A percentile compares a stretch with the other conserved stretches of the same genome.
These are phyloP conservation scores for Beris morrisii DNA, from an alignment of 2,888 invertebrate genomes.

Conservation along the genomic window DNA sequence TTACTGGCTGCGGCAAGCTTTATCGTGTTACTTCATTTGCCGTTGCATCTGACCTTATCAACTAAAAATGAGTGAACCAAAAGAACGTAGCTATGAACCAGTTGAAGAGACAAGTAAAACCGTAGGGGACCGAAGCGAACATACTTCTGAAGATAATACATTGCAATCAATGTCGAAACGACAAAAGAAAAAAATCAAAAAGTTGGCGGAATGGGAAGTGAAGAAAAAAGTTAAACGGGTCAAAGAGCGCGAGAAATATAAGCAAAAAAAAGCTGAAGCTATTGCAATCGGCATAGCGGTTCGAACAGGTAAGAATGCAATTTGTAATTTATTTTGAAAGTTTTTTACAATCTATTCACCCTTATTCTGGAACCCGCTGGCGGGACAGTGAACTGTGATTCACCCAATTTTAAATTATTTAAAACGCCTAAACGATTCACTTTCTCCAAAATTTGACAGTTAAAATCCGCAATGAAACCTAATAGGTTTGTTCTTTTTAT, in stretches of 20 bases:
- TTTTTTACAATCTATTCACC: too few species aligned
- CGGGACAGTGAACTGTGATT: too few species aligned
- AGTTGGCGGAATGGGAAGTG: slow-evolving; percentile 73
- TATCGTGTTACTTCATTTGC: too few species aligned
- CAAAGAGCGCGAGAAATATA: slow-evolving; percentile 71
- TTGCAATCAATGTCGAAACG: slow-evolving; percentile 58
- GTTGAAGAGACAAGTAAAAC: neutral
- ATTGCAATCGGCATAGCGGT: slow-evolving; percentile 70
- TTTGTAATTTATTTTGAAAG: slow-evolving; percentile 47
- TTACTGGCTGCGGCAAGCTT: too few species aligned
- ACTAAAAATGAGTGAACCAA: slow-evolving; percentile 8
- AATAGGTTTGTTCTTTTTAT: too few species aligned
- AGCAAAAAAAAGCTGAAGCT: slow-evolving; percentile 69
- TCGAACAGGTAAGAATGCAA: slow-evolving; percentile 49
- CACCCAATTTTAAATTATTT: too few species aligned
- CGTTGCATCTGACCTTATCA: too few species aligned
- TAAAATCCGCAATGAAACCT: too few species aligned
- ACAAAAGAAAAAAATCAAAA: slow-evolving; percentile 68
- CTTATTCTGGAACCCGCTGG: too few species aligned
- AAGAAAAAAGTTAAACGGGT: slow-evolving; percentile 69
- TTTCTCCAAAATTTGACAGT: too few species aligned
- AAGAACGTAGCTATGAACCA: neutral
- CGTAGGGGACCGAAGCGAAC: neutral
- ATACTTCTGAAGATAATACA: neutral
- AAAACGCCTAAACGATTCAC: too few species aligned